Evolutionary conservation across 2,888 invertebrate species (phyloP).

Genomic region (Machimus rusticus): DNA sequence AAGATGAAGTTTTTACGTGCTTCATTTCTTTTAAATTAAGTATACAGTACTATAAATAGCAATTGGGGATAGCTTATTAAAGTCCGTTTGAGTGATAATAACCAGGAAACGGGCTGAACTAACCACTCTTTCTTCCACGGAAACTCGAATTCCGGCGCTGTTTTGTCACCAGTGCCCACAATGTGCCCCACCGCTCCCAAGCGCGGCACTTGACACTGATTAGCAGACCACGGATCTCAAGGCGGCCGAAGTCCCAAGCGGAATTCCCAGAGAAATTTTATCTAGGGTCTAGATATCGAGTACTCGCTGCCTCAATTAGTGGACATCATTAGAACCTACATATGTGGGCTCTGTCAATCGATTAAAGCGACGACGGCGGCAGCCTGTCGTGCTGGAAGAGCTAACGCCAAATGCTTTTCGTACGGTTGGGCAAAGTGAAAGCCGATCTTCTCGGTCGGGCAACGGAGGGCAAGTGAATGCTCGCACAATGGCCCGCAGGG

Average conservation of each 20-base stretch:
- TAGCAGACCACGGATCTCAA: not conserved
- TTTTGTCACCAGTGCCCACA: not conserved
- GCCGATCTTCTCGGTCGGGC: not conserved
- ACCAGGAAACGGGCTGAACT: not conserved
- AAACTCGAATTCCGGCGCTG: not conserved
- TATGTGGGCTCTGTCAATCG: not conserved
- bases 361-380: not conserved
- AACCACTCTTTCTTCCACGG: not conserved
- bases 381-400: not conserved
- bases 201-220: not conserved
- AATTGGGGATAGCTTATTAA: not conserved
- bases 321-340: not conserved
- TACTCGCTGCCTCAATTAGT: conserved; percentile 3
- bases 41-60: not conserved
- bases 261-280: not conserved
- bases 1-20: not conserved
- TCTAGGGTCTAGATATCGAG: not conserved
- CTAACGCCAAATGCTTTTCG: not conserved
- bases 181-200: not conserved
- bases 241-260: not conserved
- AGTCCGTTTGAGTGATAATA: not conserved
- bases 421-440: not conserved
- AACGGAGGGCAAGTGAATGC: not conserved
- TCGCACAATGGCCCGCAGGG: not conserved
- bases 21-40: not conserved